phyloP scores from a whole-genome alignment of 1,140 invertebrate species.

The Drosophila subobscura region DNA sequence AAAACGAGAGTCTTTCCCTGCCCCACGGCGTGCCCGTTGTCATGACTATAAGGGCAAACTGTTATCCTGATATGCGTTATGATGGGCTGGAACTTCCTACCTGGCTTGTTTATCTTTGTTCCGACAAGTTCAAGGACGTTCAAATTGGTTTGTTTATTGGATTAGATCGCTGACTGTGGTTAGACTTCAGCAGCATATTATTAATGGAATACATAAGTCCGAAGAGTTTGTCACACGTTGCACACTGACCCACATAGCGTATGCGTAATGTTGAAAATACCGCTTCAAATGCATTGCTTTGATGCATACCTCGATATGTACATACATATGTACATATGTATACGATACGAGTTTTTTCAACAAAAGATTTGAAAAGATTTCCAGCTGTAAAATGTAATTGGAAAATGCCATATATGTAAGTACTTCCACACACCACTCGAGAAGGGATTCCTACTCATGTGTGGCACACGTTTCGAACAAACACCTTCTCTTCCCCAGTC shows the following conservation, averaged over 20 bases:
- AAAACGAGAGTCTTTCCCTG: conserved; percentile 47
- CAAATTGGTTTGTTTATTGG: conserved; percentile 17
- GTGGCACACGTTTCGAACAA: conserved; percentile 42
- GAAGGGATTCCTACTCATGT: conserved; percentile 36
- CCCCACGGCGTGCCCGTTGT: conserved; percentile 56
- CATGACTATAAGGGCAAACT: conserved; percentile 62
- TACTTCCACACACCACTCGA: conserved; percentile 41
- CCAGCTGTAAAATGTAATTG: conserved; percentile 55
- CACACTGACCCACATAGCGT: conserved; percentile 55
- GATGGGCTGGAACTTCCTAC: conserved; percentile 30
- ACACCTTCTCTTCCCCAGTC: too few relatives aligned
- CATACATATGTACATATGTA: conserved; percentile 15
- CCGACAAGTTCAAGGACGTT: conserved; percentile 79
- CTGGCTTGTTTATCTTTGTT: conserved; percentile 2
- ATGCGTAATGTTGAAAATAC: conserved; percentile 32
- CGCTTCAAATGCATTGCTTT: conserved; percentile 40
- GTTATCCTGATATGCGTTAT: conserved; percentile 65
- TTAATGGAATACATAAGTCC: conserved; percentile 1
- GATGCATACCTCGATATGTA: conserved; percentile 25
- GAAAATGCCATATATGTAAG: conserved; percentile 26
- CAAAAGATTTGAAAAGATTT: conserved; percentile 55
- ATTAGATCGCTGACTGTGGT: neutral
- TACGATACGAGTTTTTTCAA: too few relatives aligned
- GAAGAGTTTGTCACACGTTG: conserved; percentile 48
- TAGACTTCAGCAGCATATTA: conserved; percentile 12